A percentile compares a stretch with the other conserved stretches of the same genome.
Evolutionary conservation across 2,797 vertebrate species (phyloP).

Genomic region (Pyrocephalus nanus): DNA sequence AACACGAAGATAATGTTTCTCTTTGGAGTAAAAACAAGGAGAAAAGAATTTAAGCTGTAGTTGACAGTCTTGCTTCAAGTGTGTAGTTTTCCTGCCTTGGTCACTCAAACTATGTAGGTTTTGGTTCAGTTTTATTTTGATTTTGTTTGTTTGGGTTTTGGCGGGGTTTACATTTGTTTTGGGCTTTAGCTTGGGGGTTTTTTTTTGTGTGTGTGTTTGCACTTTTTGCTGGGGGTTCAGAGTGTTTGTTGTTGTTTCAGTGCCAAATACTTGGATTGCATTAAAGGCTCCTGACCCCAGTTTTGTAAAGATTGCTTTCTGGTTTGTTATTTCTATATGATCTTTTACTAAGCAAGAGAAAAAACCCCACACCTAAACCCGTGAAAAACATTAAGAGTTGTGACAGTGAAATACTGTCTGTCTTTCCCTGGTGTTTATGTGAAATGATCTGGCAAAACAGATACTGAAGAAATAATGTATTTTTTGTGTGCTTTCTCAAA

Average conservation of each 20-base stretch:
- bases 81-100: background rate
- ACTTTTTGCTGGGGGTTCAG: background rate
- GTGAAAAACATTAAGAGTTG: slow-evolving; percentile 60
- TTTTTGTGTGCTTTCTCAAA: slow-evolving; percentile 69
- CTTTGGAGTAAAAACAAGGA: background rate
- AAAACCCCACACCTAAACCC: background rate
- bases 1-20: background rate
- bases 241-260: background rate
- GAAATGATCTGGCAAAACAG: slow-evolving; percentile 82
- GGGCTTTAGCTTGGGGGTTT: accelerated
- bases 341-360: slow-evolving; percentile 45
- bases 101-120: background rate
- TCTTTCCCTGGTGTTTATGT: slow-evolving; percentile 71
- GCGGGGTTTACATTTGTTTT: background rate
- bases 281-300: slow-evolving; percentile 65
- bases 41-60: background rate
- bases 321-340: slow-evolving; percentile 62
- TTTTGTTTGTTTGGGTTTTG: background rate
- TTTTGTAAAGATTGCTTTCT: slow-evolving; percentile 54
- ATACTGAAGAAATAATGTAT: slow-evolving; percentile 75
- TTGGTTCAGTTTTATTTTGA: background rate
- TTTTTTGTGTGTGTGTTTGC: background rate
- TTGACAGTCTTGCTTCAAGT: background rate
- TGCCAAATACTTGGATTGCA: slow-evolving; percentile 60
- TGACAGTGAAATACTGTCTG: slow-evolving; percentile 78